Evolutionary conservation across 2,113 vertebrate genomes (phyloP).

Genomic region (Numida meleagris): DNA sequence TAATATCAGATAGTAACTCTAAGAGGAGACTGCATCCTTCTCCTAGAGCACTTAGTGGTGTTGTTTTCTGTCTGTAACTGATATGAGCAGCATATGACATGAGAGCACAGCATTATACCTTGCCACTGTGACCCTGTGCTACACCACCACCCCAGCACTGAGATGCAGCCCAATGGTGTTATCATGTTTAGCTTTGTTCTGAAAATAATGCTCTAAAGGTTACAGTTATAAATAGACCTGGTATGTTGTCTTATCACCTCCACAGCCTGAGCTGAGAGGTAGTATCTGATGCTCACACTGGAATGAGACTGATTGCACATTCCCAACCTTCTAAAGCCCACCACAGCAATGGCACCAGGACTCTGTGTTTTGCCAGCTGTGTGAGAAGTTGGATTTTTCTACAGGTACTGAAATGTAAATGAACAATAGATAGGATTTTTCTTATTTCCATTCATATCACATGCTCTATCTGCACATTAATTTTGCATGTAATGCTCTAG

Average conservation of each 20-base stretch:
- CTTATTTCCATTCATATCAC: neutral
- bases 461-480: neutral
- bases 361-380: neutral
- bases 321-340: neutral
- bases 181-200: neutral
- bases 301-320: neutral
- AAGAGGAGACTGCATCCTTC: neutral
- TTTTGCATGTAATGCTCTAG: neutral
- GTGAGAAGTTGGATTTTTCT: neutral
- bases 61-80: neutral
- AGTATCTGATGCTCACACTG: neutral
- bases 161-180: neutral
- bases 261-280: neutral
- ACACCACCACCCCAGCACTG: neutral
- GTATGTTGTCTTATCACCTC: neutral
- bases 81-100: neutral
- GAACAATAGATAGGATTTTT: neutral
- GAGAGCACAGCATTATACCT: neutral
- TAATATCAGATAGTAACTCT: neutral
- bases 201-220: slow-evolving; percentile 29
- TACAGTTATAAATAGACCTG: slow-evolving; percentile 14
- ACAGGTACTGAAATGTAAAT: neutral
- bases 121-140: neutral
- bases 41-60: neutral
- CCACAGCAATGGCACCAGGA: neutral